Base-by-base conservation (phyloP, 2,797 vertebrate species). In the Pelobates cultripes region DNA sequence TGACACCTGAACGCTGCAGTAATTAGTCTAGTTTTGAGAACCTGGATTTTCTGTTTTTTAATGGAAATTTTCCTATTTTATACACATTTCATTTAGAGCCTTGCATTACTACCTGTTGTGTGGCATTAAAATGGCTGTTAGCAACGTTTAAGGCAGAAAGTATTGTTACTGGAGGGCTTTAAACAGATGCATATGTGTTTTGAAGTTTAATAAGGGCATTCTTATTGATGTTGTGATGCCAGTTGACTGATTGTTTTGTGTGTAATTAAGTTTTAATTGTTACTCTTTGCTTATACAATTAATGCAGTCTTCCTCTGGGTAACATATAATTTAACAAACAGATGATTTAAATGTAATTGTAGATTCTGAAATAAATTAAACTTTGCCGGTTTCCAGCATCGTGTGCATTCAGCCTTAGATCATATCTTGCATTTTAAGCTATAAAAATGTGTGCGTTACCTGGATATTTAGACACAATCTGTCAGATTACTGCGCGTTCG, bases 221-320 rank as follows among this genome's bases (percentile, higher is more conserved):
- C 61, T 7, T 57, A 57, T 10, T 57, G 47, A 57, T 57, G 70
- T 68, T 83, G 75, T 78, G 75, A 83, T 74, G 73, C 70, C 78
- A 78, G 81, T 74, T 53, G 43, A 55, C 63, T 42, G 51, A 69
- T 68, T 78, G 70, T 83, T 83, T 68, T 74, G 70, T 43, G 17
- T 83, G 60, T 78, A 78, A 83, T 78, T 83, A 83, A 63, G 76
- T 74, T 83, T 66, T 78, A 83, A 77, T 74, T 83, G 81, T 78
- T 78, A 83, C 53, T 68, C 57, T 82, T 82, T 82, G 81, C 70
- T 82, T 82, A 82, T 77, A 73, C 81, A 78, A 78, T 82, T 83
- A 73, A 78, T 57, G 43, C 51, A 51, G 51, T 57, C 69, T 77
- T 78, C 51, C 70, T 83, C 70, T 43, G 53, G 15, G 44, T 69